Percentiles rank a stretch among this genome's conserved stretches.
Evolutionary conservation across 2,888 invertebrate genomes (phyloP).

Genomic region (Operophtera brumata): DNA sequence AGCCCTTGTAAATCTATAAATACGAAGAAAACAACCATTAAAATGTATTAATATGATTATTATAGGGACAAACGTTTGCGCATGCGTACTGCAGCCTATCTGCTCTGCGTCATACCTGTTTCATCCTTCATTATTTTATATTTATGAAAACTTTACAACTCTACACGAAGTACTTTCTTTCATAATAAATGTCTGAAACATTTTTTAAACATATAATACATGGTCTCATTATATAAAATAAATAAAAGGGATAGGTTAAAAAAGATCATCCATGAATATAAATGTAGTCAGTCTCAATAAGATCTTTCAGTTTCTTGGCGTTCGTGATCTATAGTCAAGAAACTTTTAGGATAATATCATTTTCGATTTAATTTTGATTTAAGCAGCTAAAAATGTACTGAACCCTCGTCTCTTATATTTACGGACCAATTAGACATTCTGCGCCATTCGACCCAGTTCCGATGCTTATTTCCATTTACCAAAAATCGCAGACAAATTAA

Average conservation of each 20-base stretch:
- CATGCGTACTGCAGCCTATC: slow-evolving; percentile 45
- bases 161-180: neutral
- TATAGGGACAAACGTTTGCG: slow-evolving; percentile 45
- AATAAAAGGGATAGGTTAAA: neutral
- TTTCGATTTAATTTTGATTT: neutral
- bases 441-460: slow-evolving; percentile 11
- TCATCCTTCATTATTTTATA: slow-evolving; percentile 34
- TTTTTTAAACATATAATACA: neutral
- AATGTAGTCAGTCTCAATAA: neutral
- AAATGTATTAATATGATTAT: slow-evolving; percentile 51
- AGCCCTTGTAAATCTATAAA: neutral
- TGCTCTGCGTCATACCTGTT: slow-evolving; percentile 55
- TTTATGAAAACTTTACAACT: slow-evolving; percentile 15
- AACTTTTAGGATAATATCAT: neutral
- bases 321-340: neutral
- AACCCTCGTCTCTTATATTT: slow-evolving; percentile 8
- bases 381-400: neutral
- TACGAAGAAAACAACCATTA: slow-evolving; percentile 32
- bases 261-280: neutral
- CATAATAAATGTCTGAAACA: neutral
- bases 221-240: neutral
- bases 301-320: neutral
- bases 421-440: slow-evolving; percentile 13
- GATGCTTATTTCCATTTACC: slow-evolving; percentile 1
- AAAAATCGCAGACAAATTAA: slow-evolving; percentile 23